Evolutionary conservation across 1,140 invertebrate species (phyloP).

Genomic region (Pantala flavescens): DNA sequence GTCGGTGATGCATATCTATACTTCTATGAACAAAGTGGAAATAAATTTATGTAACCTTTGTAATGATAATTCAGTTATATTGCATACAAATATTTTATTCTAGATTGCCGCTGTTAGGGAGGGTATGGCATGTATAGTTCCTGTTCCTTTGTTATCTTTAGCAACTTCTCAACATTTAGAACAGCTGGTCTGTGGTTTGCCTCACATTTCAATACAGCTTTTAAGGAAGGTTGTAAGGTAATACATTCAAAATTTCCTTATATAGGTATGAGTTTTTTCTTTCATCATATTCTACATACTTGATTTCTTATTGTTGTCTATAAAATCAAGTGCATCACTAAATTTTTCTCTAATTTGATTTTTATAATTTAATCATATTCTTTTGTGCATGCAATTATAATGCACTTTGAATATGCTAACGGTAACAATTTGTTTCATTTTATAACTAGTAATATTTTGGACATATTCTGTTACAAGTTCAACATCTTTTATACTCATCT

Average conservation of each 20-base stretch:
- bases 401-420: no score
- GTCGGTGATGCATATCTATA: no score
- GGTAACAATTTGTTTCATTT: no score
- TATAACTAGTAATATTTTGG: no score
- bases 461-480: no score
- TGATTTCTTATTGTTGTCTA: no score
- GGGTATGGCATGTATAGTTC: slow-evolving; percentile 55
- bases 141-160: slow-evolving; percentile 50
- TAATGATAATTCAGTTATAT: neutral
- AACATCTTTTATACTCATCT: no score
- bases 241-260: slow-evolving; percentile 18
- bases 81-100: slow-evolving; percentile 9
- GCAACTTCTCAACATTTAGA: slow-evolving; percentile 50
- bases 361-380: neutral
- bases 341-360: neutral
- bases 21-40: no score
- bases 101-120: slow-evolving; percentile 48
- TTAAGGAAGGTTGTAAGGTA: slow-evolving; percentile 54
- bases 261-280: neutral
- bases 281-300: neutral
- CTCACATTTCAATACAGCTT: slow-evolving; percentile 48
- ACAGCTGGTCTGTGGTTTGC: slow-evolving; percentile 54
- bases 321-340: neutral
- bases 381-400: no score
- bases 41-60: no score